Evolutionary conservation across 2,888 invertebrate genomes (phyloP).

Genomic region (Pyralis farinalis): DNA sequence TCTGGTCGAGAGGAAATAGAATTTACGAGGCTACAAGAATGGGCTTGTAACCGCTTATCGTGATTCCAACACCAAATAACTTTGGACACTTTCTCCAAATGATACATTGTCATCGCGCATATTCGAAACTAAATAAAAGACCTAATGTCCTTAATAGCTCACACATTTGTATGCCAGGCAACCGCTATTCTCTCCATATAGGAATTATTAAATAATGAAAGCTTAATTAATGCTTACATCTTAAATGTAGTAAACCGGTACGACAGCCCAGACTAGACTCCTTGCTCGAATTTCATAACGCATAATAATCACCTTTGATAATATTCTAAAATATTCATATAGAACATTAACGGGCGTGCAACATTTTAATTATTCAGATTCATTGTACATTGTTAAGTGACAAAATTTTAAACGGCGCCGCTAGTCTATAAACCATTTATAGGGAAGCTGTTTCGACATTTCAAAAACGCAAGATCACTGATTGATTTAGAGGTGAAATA

Average conservation of each 20-base stretch:
- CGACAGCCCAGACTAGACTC: slow-evolving; percentile 21
- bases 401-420: slow-evolving; percentile 57
- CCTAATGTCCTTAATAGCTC: not conserved
- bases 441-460: slow-evolving; percentile 59
- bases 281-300: slow-evolving; percentile 22
- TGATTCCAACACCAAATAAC: slow-evolving; percentile 43
- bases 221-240: not conserved
- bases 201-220: not conserved
- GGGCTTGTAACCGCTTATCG: slow-evolving; percentile 50
- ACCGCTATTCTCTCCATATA: not conserved
- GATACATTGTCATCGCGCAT: slow-evolving; percentile 21
- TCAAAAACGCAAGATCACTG: slow-evolving; percentile 58
- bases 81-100: slow-evolving; percentile 48
- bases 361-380: slow-evolving; percentile 52
- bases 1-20: slow-evolving; percentile 47
- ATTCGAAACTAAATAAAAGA: not conserved
- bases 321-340: slow-evolving; percentile 33
- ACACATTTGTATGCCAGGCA: not conserved
- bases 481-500: slow-evolving; percentile 23
- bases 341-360: slow-evolving; percentile 33
- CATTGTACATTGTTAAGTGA: slow-evolving; percentile 60
- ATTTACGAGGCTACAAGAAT: slow-evolving; percentile 61
- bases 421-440: slow-evolving; percentile 69
- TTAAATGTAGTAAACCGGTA: slow-evolving; percentile 11
- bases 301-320: slow-evolving; percentile 26